Conservation (phyloP, 1,140 invertebrate genomes). For the Cataglyphis hispanica region DNA sequence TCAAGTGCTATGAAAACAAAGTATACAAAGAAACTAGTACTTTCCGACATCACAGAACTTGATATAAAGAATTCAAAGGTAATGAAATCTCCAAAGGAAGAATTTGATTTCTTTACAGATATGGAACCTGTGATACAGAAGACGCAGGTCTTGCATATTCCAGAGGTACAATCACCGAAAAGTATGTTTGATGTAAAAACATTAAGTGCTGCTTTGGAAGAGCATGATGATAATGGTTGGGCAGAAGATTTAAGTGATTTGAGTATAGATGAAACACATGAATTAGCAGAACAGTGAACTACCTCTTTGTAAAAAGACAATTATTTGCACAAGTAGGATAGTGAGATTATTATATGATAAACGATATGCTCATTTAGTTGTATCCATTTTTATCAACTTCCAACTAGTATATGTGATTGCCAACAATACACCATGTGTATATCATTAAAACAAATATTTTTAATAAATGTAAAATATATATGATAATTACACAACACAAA, state of each 20-base stretch:
- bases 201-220: slow-evolving; percentile 63
- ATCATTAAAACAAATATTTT: slow-evolving; percentile 47
- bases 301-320: not conserved
- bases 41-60: slow-evolving; percentile 90
- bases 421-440: not conserved
- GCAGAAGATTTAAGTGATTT: slow-evolving; percentile 83
- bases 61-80: slow-evolving; percentile 91
- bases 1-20: slow-evolving; percentile 57
- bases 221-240: slow-evolving; percentile 81
- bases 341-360: not conserved
- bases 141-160: slow-evolving; percentile 86
- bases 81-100: slow-evolving; percentile 81
- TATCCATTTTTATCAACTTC: slow-evolving; percentile 26
- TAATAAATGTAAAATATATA: slow-evolving; percentile 55
- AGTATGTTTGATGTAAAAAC: slow-evolving; percentile 82
- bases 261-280: slow-evolving; percentile 71
- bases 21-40: slow-evolving; percentile 84
- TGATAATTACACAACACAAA: not conserved
- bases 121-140: slow-evolving; percentile 94
- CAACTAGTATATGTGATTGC: slow-evolving; percentile 29
- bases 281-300: slow-evolving; percentile 19
- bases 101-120: slow-evolving; percentile 92
- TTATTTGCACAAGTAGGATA: not conserved
- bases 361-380: slow-evolving; percentile 8
- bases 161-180: slow-evolving; percentile 72